Base-by-base conservation (phyloP, 2,113 vertebrate species). In the Callospermophilus lateralis region DNA sequence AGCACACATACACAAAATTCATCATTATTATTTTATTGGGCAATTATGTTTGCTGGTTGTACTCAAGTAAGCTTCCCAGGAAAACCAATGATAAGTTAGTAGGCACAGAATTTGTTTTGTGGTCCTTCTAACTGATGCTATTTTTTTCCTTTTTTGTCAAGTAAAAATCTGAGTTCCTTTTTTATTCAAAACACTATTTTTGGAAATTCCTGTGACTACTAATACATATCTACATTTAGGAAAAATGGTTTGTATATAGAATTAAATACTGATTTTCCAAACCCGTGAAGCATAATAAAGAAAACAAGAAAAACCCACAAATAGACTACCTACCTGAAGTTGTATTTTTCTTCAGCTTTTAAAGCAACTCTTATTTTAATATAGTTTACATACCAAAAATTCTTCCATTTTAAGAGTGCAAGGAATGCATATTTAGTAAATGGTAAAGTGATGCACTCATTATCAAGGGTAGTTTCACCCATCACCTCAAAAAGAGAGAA, bases 11-110 rank as follows among this genome's bases (percentile, higher is more conserved):
- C 55, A 74, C 8, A 63, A 58, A 78, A 90, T 92, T 58, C 32
- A 94, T 73, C 55, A 88, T 76, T 53, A 72, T 97, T 98, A 72
- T 97, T 98, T 95, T 74, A 80, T 2, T 95, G 22, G 63, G 55
- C 84, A 96, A 22, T 94, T 97, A 78, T 37, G 2, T 51, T 95
- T 88, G 10, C 30, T 94, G 12, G 48, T 93, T 96, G 15, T 96
- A 88, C 20, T 61, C 45, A 91, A 74, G 55, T 84, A 81, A 84
- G 6, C 3, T 63, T 90, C 45, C 11, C 2, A 45, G 42, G 5
- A 55, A 97, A 94, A 95, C 1, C 22, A 89, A n/a, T 20, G 39
- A 78, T 42, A 68, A 30, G 0, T 76, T 76, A 90, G 67, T 85
- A 92, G 55, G 84, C 9, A 81, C n/a, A 48, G 1, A 48, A 39